Conservation (phyloP, 1,140 invertebrate genomes). For the Macrosteles quadrilineatus region DNA sequence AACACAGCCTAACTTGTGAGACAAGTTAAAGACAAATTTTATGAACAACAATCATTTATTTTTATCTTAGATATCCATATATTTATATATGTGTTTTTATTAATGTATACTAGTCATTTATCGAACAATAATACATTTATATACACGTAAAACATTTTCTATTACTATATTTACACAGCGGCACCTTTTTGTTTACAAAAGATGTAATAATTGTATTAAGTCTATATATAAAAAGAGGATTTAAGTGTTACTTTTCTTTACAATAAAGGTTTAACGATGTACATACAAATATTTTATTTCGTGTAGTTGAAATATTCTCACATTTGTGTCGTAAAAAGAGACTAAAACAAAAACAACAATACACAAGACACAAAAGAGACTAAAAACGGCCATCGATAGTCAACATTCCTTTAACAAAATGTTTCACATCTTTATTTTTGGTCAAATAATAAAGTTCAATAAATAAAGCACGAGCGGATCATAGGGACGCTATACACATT, state of each 20-base stretch:
- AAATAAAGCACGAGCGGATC: constrained; percentile 14
- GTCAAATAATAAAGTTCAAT: constrained; percentile 24
- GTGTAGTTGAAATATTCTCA: background rate
- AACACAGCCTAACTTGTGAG: constrained; percentile 20
- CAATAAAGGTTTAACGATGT: background rate
- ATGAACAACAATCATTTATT: background rate
- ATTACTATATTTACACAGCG: background rate
- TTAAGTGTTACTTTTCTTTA: constrained; percentile 5
- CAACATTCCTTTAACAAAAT: constrained; percentile 17
- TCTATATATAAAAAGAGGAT: constrained; percentile 9
- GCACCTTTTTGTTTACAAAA: constrained; percentile 31
- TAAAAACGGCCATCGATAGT: background rate
- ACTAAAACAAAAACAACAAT: constrained; percentile 28
- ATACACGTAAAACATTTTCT: too few species aligned
- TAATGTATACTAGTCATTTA: background rate
- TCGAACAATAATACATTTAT: background rate
- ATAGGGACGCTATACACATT: constrained; percentile 27
- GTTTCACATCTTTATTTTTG: constrained; percentile 22
- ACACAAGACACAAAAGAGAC: constrained; percentile 3
- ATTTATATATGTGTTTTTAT: background rate
- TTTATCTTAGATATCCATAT: constrained; percentile 1
- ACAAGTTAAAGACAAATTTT: background rate
- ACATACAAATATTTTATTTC: constrained; percentile 1
- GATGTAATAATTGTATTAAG: constrained; percentile 26
- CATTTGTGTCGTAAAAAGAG: background rate